These are phyloP conservation scores for Okapia johnstoni DNA, from an alignment of 2,113 vertebrate species.

Conservation along the genomic window DNA sequence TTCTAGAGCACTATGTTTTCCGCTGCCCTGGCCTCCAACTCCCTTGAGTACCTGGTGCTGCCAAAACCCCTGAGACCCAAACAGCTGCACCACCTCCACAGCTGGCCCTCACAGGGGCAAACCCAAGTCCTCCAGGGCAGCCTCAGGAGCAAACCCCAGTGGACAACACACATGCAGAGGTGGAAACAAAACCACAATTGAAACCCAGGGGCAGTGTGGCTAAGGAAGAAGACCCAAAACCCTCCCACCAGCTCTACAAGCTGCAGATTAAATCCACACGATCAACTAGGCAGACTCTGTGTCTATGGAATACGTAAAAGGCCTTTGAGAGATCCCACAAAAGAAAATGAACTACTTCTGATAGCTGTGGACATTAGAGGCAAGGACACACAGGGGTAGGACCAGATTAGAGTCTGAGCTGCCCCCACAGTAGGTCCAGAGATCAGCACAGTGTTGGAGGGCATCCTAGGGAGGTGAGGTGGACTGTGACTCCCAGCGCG, in stretches of 20 bases:
- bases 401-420: not conserved
- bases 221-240: not conserved
- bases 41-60: not conserved
- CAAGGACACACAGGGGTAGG: not conserved
- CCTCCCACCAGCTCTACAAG: not conserved
- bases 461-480: not conserved
- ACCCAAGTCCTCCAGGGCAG: not conserved
- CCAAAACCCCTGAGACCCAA: not conserved
- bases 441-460: not conserved
- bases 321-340: not conserved
- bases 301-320: not conserved
- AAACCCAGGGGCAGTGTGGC: not conserved
- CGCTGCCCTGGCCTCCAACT: not conserved
- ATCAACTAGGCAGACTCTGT: not conserved
- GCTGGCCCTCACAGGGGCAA: not conserved
- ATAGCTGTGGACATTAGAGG: not conserved
- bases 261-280: not conserved
- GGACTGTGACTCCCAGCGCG: not conserved
- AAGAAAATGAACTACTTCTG: not conserved
- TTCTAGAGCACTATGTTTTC: not conserved
- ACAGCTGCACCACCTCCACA: not conserved
- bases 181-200: not conserved
- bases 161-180: not conserved
- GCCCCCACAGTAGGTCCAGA: not conserved
- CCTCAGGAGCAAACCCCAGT: not conserved